Evolutionary conservation across 2,888 invertebrate species (phyloP), one percentile per base, ranked within the genome.

Genomic region (Lomographa bimaculata): DNA sequence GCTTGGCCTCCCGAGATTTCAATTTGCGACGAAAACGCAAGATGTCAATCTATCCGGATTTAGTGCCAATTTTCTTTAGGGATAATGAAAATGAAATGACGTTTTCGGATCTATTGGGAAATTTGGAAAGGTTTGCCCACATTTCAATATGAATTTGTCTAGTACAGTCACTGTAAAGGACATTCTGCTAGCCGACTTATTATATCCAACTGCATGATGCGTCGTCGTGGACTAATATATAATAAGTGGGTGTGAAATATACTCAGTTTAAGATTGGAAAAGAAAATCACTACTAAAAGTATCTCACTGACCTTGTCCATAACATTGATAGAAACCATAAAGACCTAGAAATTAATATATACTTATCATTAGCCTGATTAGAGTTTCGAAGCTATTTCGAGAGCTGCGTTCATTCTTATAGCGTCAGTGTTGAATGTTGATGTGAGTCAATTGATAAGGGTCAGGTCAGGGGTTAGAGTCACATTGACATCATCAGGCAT

Each of bases 381-480:
- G 21, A 24, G 11, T 26, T 18, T 11, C 28, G 11, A 12, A 27
- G 33, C 38, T 35, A 60, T 60, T 64, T 59, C 33, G 35, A 48
- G 52, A 45, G 37, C 49, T 54, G 47, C 57, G 58, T 60, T 41
- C 57, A 57, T 41, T 59, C 50, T 60, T 62, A 68, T 67, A 60
- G 49, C 41, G 40, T 41, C 41, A 38, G 42, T 62, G n/a, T n/a
- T n/a, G 39, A 39, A 40, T 64, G 59, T 36, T 43, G 43, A 26
- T 30, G 11, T 40, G 23, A 62, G 52, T 64, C 59, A 61, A 57
- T 60, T 56, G 46, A 45, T 38, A 44, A 49, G 60, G 61, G 65
- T 62, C 58, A 14, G 4, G 3, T 14, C 3, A 62, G 49, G 51
- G 67, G 65, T 58, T 64, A 53, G 48, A 55, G 54, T 51, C 48